Evolutionary conservation across 2,888 invertebrate species (phyloP), one percentile per base, ranked within the genome.

Genomic region (Papilio protenor): DNA sequence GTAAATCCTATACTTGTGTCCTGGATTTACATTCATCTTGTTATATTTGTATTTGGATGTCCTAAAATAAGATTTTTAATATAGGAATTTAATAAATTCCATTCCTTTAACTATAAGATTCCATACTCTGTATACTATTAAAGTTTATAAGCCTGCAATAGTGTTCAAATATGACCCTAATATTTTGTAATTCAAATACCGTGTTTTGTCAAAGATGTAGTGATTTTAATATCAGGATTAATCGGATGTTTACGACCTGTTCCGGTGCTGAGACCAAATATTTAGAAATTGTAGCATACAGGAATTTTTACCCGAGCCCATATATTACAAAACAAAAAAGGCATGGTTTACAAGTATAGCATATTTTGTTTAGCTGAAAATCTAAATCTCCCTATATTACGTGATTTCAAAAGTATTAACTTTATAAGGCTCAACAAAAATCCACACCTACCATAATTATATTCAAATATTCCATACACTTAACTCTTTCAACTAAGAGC

Each of bases 21-120:
- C 52, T 72, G 33, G 55, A 72, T 55, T 72, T 33, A n/a, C 55
- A 72, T 27, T 55, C 18, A n/a, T 72, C 72, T 72, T 40, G 40
- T 33, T 1, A n/a, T 55, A 33, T n/a, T 3, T 18, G 18, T 52
- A 5, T 52, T 52, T 14, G 4, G 49, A 14, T 27, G 27, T 2
- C 1, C 2, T 27, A 49, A 49, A 49, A 47, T 11, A 49, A 12
- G 12, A 49, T 4, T 14, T 21, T 21, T 57, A 10, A 6, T 21
- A 11, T 57, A 57, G 6, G 23, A 23, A 59, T 59, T 27, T 27
- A 23, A 23, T 59, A 59, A 55, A 52, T 52, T 21, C 55, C 55
- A 59, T 59, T 59, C 23, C 27, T 23, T 4, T 27, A 59, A 57
- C 21, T 0, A 16, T 57, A 57, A 55, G 5, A 55, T 55, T 18